Conservation (phyloP, 2,113 vertebrate genomes). For the Nestor notabilis region DNA sequence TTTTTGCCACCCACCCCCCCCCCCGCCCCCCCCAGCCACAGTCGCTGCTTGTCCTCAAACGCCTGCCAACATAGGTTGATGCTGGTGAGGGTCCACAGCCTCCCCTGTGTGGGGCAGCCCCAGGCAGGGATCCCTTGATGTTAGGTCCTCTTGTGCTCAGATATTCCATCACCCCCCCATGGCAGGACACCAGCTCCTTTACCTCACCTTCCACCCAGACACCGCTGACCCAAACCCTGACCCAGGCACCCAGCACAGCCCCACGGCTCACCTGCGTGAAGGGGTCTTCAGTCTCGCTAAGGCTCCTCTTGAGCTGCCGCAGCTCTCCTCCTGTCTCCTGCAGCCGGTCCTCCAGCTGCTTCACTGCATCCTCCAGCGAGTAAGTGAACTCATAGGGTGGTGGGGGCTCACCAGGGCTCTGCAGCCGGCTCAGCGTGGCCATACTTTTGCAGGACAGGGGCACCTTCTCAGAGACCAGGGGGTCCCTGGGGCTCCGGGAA, state of each 20-base stretch:
- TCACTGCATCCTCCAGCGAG: constrained; percentile 86
- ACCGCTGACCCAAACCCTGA: neutral
- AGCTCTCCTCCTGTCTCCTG: constrained; percentile 90
- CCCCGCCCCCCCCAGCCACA: no score
- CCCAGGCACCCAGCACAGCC: rapidly evolving
- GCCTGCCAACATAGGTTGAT: constrained; percentile 71
- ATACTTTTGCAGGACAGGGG: constrained; percentile 83
- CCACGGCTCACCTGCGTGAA: constrained; percentile 84
- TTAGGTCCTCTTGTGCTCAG: rapidly evolving
- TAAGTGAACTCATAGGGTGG: constrained; percentile 90
- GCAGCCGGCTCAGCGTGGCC: constrained; percentile 85
- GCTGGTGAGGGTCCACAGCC: neutral
- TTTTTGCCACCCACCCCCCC: no score
- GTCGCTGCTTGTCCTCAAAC: constrained; percentile 92
- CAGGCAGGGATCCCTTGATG: neutral
- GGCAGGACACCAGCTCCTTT: neutral
- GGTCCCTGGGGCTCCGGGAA: constrained; percentile 75
- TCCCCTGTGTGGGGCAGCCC: neutral
- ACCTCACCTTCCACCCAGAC: neutral
- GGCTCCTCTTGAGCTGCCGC: constrained; percentile 89
- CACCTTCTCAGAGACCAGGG: constrained; percentile 69
- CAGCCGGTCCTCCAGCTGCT: constrained; percentile 88
- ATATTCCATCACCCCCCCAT: neutral
- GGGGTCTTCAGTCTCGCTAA: constrained; percentile 88
- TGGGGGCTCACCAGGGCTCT: constrained; percentile 82